Evolutionary conservation across 2,797 vertebrate genomes (phyloP).

Genomic region (Gymnocypris eckloni): DNA sequence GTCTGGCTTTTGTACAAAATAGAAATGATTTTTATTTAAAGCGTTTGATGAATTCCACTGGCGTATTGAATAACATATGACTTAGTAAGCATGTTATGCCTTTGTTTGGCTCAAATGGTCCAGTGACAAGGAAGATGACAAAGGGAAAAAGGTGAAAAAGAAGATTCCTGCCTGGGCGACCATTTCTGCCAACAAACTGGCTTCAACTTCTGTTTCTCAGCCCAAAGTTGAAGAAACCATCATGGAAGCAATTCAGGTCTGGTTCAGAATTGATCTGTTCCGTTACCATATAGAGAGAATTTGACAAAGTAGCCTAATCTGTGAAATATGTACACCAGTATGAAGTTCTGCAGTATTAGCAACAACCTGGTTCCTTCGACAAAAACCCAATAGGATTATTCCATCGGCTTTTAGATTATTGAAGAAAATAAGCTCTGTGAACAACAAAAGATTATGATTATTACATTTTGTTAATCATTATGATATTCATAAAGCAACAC

Average conservation of each 20-base stretch:
- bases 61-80: neutral
- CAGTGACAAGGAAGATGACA: constrained; percentile 88
- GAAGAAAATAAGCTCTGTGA: neutral
- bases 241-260: constrained; percentile 92
- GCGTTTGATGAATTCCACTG: neutral
- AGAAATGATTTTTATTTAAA: constrained; percentile 57
- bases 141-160: constrained; percentile 94
- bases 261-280: constrained; percentile 40
- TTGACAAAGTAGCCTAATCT: neutral
- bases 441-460: neutral
- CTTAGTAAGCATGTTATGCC: neutral
- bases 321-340: neutral
- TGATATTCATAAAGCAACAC: neutral
- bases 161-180: constrained; percentile 98
- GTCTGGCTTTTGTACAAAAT: constrained; percentile 53
- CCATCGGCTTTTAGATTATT: neutral
- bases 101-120: constrained; percentile 50
- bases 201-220: constrained; percentile 86
- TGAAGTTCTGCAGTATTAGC: neutral
- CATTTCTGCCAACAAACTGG: constrained; percentile 87
- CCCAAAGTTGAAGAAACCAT: constrained; percentile 95
- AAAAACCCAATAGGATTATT: neutral
- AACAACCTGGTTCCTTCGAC: neutral
- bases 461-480: too few species aligned
- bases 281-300: neutral